Evolutionary conservation across 2,888 invertebrate genomes (phyloP), one percentile per base, ranked within the genome.

Genomic region (Miltochrista miniata): DNA sequence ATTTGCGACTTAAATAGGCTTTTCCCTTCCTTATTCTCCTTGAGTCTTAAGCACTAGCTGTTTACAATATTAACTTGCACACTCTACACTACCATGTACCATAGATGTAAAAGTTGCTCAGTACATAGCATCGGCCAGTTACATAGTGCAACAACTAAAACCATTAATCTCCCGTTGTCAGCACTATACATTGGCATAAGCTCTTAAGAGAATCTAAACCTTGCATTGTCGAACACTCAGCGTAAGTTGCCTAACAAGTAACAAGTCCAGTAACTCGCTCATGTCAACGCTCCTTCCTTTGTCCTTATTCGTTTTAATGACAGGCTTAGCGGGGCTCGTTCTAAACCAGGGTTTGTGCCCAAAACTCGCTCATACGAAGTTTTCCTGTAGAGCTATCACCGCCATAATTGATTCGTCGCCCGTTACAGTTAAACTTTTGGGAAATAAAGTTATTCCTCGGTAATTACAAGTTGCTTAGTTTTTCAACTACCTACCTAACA

Each of bases 231-330:
- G 15, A 24, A 24, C 18, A 24, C 3, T 24, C 18, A 4, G 18
- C 30, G 12, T 7, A 46, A 35, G 29, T 40, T 41, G 33, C 12
- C 11, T 12, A 33, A 15, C 40, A 39, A 39, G 45, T 12, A 33
- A 15, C 40, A 39, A 39, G 45, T 52, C 53, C 7, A 64, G 54
- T 54, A 42, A 50, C 38, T 53, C 10, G 14, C 18, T 9, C 35
- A 45, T 51, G 31, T 43, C 43, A 55, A 64, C 39, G 36, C 42
- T 47, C 42, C 45, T 36, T 11, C 51, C 48, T 53, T 51, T 56
- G 64, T 72, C 64, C 62, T 49, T 66, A 58, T 65, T 72, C 67
- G 70, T 71, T 79, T 74, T 77, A 76, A 76, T 73, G 73, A 72
- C 66, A 57, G 40, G 73, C 72, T 79, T 72, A 67, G 59, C 43